Evolutionary conservation across 2,113 vertebrate species (phyloP), one percentile per base, ranked within the genome.

Genomic region (Xenotilapia leptura): DNA sequence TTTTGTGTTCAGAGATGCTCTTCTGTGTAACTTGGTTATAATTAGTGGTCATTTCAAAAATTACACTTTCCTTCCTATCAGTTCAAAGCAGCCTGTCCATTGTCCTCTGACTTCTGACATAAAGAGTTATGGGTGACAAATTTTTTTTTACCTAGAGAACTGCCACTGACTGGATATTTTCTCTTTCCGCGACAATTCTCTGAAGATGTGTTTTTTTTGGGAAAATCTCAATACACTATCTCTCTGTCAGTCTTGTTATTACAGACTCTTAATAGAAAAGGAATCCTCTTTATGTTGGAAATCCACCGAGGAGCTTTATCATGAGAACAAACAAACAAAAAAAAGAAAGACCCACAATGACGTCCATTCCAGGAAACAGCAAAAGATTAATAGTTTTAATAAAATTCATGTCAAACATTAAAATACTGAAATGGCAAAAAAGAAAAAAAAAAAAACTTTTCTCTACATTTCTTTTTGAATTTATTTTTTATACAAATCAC

Each of bases 331-430:
- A 36, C 65, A 88, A 70, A 73, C 21, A 1, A 17, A 26, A 11
- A 15, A 38, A 26, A 86, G 83, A 80, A 75, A 77, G 62, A 77
- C 4, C 55, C 36, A 80, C 53, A 88, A 84, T 31, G 70, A 86
- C 11, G 80, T 51, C 80, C 10, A 17, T 7, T 3, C 11, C 36
- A 89, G 54, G 87, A 87, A 49, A 33, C 49, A 95, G 85, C 82
- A 94, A 95, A 93, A 96, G 92, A 95, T 97, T 94, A 95, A 88
- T 90, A 82, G 70, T 94, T 97, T 97, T 97, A 96, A 92, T 97
- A 97, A 97, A 96, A 96, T 95, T 94, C 96, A 95, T 95, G 94
- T 96, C 95, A 96, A 96, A 97, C 96, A 96, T 96, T 92, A 95
- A 96, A 96, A 96, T 96, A 97, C 96, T 96, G 95, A 96, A 97